phyloP scores from a whole-genome alignment of 2,797 vertebrate species.

The Onychomys leucogaster region DNA sequence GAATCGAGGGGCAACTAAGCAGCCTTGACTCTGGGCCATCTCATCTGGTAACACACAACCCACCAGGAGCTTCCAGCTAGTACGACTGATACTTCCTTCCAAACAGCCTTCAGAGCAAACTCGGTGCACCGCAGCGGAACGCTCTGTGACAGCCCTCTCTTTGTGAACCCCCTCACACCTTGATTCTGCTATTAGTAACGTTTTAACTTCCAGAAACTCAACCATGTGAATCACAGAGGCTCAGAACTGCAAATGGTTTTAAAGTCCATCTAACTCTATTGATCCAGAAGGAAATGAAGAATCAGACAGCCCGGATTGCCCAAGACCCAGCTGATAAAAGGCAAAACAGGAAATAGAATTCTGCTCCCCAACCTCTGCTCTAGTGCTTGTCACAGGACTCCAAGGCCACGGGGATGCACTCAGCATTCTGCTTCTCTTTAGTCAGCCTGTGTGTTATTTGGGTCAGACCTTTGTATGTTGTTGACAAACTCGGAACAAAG shows the following conservation, averaged over 20 bases:
- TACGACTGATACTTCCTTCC: not conserved
- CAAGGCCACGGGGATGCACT: too few species aligned
- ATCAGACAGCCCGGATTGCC: not conserved
- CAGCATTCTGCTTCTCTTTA: not conserved
- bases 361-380: not conserved
- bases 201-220: slow-evolving; percentile 3
- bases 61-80: not conserved
- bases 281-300: slow-evolving; percentile 12
- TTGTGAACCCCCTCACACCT: not conserved
- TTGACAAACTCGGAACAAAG: not conserved
- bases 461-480: not conserved
- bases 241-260: not conserved
- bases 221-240: not conserved
- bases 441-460: not conserved
- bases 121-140: not conserved
- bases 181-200: not conserved
- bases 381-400: not conserved
- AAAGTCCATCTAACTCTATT: slow-evolving; percentile 12
- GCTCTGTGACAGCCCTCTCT: not conserved
- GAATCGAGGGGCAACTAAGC: not conserved
- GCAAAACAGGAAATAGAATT: not conserved
- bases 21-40: not conserved
- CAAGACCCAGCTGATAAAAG: not conserved
- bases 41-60: not conserved
- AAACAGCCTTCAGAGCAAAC: not conserved